phyloP scores from a whole-genome alignment of 1,140 invertebrate genomes.

The Ceratina australensis region DNA sequence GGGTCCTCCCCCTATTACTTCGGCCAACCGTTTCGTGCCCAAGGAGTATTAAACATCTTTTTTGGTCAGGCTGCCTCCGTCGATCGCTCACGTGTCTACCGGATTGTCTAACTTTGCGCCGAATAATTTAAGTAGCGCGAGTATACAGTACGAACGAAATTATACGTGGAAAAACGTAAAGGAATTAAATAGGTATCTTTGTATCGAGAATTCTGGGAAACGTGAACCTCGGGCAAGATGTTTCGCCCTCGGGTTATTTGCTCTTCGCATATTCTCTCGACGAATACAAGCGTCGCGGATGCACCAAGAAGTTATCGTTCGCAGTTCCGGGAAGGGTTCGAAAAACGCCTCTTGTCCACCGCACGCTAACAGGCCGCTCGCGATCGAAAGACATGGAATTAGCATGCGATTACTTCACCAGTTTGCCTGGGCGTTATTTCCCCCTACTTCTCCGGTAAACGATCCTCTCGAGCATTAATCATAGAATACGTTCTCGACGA shows the following conservation, averaged over 20 bases:
- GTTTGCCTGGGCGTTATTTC: neutral
- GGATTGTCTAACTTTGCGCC: conserved; percentile 14
- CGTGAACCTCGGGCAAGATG: neutral
- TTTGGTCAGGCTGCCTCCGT: conserved; percentile 31
- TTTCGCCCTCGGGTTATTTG: neutral
- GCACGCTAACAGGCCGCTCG: no score
- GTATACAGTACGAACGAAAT: no score
- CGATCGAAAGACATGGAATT: neutral
- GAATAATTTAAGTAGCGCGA: conserved; percentile 36
- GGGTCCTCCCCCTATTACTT: conserved; percentile 50
- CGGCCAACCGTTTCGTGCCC: conserved; percentile 50
- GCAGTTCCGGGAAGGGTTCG: neutral
- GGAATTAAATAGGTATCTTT: neutral
- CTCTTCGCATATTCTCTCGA: neutral
- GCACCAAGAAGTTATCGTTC: neutral
- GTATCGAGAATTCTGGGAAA: conserved; percentile 7
- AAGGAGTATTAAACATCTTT: conserved; percentile 55
- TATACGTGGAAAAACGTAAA: no score
- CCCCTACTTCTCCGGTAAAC: neutral
- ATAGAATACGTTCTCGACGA: neutral
- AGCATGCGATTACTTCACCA: neutral
- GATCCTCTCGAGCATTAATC: conserved; percentile 16
- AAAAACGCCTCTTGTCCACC: no score
- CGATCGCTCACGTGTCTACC: conserved; percentile 48
- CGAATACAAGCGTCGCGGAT: neutral